phyloP scores from a whole-genome alignment of 2,797 vertebrate species.

The Pangasius sanitwongsei region DNA sequence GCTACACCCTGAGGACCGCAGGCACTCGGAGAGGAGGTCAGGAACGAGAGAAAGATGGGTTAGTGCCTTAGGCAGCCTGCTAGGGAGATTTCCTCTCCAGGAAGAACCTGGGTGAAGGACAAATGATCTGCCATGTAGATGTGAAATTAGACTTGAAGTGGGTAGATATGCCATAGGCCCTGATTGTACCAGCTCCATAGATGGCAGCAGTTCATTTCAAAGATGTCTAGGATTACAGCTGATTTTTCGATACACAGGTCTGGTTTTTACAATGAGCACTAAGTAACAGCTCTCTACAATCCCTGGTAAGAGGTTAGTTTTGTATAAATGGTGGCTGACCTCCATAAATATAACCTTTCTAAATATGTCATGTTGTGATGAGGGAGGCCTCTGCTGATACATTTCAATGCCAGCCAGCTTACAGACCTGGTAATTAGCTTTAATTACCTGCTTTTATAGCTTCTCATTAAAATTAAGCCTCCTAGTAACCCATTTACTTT shows the following conservation, averaged over 20 bases:
- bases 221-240: background rate
- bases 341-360: conserved; percentile 48
- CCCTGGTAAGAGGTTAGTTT: conserved; percentile 34
- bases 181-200: background rate
- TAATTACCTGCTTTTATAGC: conserved; percentile 61
- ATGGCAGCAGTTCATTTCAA: background rate
- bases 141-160: conserved; percentile 51
- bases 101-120: conserved; percentile 47
- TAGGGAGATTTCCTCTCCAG: conserved; percentile 36
- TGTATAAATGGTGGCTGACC: conserved; percentile 51
- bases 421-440: conserved; percentile 57
- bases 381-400: conserved; percentile 38
- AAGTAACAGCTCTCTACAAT: conserved; percentile 28
- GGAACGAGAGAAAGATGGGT: conserved; percentile 35
- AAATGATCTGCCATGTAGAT: conserved; percentile 56
- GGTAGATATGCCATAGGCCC: conserved; percentile 43
- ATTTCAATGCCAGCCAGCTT: conserved; percentile 46
- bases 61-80: conserved; percentile 23
- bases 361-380: conserved; percentile 43
- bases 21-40: conserved; percentile 53
- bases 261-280: conserved; percentile 19
- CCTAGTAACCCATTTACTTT: conserved; percentile 57
- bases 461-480: conserved; percentile 60
- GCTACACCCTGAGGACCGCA: conserved; percentile 53
- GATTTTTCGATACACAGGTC: background rate